Evolutionary conservation across 2,797 vertebrate species (phyloP).

Genomic region (Cossypha heuglini): DNA sequence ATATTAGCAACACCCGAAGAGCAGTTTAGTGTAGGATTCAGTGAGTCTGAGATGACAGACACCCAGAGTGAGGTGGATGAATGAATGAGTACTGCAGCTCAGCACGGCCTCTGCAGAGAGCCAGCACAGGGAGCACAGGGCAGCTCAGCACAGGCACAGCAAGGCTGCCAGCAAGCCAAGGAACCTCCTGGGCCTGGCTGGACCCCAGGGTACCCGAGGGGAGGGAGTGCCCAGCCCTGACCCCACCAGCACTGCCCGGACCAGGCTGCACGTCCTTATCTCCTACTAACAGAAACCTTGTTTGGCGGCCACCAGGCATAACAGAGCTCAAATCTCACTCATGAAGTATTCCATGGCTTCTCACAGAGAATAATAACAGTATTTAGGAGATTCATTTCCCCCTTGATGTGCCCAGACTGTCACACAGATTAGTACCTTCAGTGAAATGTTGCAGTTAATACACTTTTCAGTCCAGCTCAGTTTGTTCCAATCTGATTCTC

Average conservation of each 20-base stretch:
- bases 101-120: background rate
- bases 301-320: background rate
- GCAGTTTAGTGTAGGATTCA: background rate
- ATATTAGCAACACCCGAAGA: background rate
- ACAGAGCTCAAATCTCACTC: background rate
- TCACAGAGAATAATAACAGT: background rate
- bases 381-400: background rate
- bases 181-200: background rate
- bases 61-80: rapidly evolving
- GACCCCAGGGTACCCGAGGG: rapidly evolving
- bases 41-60: background rate
- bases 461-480: background rate
- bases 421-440: background rate
- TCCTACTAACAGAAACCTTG: background rate
- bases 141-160: background rate
- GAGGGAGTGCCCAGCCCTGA: background rate
- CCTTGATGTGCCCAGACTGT: background rate
- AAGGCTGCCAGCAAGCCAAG: rapidly evolving
- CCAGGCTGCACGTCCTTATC: background rate
- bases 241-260: background rate
- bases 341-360: background rate
- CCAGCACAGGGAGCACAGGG: background rate
- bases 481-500: background rate
- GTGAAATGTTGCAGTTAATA: background rate
- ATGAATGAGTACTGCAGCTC: background rate